A percentile compares a stretch with the other conserved stretches of the same genome.
Conservation (phyloP, 2,113 vertebrate species). For the Quiscalus mexicanus region DNA sequence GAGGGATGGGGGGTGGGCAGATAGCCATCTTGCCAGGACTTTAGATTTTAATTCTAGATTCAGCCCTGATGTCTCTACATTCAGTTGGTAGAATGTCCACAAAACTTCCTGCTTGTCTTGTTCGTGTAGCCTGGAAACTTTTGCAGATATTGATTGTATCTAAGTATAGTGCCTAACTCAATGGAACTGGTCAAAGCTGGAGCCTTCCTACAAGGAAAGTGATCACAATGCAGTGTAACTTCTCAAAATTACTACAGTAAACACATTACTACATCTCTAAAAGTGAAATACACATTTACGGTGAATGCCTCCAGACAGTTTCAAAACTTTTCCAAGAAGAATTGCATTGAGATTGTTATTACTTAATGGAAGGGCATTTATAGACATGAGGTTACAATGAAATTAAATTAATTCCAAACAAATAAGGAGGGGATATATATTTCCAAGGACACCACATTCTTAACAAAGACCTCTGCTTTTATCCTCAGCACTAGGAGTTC, state of each 20-base stretch:
- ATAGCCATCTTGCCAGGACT: not conserved
- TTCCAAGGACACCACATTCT: conserved; percentile 43
- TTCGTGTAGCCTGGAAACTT: not conserved
- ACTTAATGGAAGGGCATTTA: conserved; percentile 32
- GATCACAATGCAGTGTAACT: not conserved
- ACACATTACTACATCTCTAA: not conserved
- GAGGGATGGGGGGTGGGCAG: not conserved
- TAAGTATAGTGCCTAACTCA: not conserved
- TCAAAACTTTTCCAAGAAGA: conserved; percentile 44
- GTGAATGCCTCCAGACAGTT: not conserved
- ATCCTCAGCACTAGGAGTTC: not conserved
- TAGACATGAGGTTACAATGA: conserved; percentile 52
- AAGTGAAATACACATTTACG: conserved; percentile 35
- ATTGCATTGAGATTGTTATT: conserved; percentile 21
- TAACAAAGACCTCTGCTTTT: conserved; percentile 39
- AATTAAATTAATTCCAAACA: conserved; percentile 54
- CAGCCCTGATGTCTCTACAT: not conserved
- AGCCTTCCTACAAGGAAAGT: not conserved
- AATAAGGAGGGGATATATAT: not conserved
- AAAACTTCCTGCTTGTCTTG: not conserved
- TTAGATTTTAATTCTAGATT: not conserved
- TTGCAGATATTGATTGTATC: not conserved
- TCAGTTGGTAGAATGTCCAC: not conserved
- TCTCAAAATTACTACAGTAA: conserved; percentile 15
- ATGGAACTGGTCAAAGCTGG: not conserved